These are phyloP conservation scores for Elmis aenea DNA, from an alignment of 2,888 invertebrate genomes.

Conservation along the genomic window DNA sequence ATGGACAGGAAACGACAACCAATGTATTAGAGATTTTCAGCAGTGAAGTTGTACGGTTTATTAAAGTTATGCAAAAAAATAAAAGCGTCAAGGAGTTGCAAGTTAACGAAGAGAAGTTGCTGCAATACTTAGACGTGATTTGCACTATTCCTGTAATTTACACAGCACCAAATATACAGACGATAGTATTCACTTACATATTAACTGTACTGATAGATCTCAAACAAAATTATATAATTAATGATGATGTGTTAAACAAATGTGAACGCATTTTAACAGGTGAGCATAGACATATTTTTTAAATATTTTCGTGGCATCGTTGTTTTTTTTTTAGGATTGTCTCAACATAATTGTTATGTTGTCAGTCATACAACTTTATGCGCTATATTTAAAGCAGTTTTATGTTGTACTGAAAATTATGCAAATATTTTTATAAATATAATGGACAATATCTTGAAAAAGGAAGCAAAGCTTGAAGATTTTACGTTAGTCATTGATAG, in stretches of 20 bases:
- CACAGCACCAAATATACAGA: conserved; percentile 23
- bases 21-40: too few relatives aligned
- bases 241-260: background rate
- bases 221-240: conserved; percentile 1
- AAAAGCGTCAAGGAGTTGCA: too few relatives aligned
- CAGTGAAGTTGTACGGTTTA: too few relatives aligned
- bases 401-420: conserved; percentile 28
- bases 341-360: too few relatives aligned
- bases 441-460: conserved; percentile 32
- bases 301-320: too few relatives aligned
- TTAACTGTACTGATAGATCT: conserved; percentile 33
- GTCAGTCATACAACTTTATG: too few relatives aligned
- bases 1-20: too few relatives aligned
- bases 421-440: conserved; percentile 28
- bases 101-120: conserved; percentile 22
- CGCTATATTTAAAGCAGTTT: too few relatives aligned
- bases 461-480: conserved; percentile 23
- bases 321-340: too few relatives aligned
- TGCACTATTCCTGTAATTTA: conserved; percentile 31
- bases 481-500: conserved; percentile 26
- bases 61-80: too few relatives aligned
- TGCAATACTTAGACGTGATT: conserved; percentile 28
- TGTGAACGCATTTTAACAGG: conserved; percentile 31
- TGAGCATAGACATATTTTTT: conserved; percentile 16
- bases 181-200: conserved; percentile 31